Evolutionary conservation across 1,140 invertebrate species (phyloP).

Genomic region (Idris sp.): DNA sequence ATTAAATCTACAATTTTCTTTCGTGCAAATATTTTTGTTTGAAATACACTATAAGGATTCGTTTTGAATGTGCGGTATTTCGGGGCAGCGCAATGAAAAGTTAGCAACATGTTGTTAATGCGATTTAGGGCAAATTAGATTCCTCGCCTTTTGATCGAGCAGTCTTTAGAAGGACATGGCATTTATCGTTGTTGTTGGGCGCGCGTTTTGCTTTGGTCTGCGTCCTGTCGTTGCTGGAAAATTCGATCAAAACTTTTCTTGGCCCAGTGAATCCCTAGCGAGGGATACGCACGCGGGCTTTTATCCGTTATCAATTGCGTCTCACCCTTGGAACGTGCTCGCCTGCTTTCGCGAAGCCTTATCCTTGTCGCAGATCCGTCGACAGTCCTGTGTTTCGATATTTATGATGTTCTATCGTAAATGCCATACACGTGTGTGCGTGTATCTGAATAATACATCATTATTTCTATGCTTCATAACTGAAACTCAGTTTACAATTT

Average conservation of each 20-base stretch:
- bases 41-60: constrained; percentile 32
- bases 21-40: constrained; percentile 51
- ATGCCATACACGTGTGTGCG: constrained; percentile 31
- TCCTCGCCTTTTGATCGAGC: constrained; percentile 62
- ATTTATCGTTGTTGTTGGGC: constrained; percentile 58
- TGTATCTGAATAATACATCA: constrained; percentile 36
- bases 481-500: constrained; percentile 7
- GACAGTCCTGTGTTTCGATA: constrained; percentile 62
- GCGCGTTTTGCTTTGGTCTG: constrained; percentile 47
- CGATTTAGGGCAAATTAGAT: constrained; percentile 63
- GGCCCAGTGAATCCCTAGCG: constrained; percentile 60
- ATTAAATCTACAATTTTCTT: too few species aligned
- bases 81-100: constrained; percentile 36
- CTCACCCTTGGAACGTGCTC: constrained; percentile 55
- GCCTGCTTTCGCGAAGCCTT: constrained; percentile 59
- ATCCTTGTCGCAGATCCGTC: constrained; percentile 63
- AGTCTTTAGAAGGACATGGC: constrained; percentile 51
- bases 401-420: constrained; percentile 56
- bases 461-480: constrained; percentile 3
- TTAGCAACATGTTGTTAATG: constrained; percentile 61
- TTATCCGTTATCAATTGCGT: constrained; percentile 66
- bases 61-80: constrained; percentile 19
- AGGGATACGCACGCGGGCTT: constrained; percentile 60
- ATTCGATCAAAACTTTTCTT: constrained; percentile 66
- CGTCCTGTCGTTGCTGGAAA: constrained; percentile 47